phyloP scores from a whole-genome alignment of 1,140 invertebrate species.

The Prorops nasuta region DNA sequence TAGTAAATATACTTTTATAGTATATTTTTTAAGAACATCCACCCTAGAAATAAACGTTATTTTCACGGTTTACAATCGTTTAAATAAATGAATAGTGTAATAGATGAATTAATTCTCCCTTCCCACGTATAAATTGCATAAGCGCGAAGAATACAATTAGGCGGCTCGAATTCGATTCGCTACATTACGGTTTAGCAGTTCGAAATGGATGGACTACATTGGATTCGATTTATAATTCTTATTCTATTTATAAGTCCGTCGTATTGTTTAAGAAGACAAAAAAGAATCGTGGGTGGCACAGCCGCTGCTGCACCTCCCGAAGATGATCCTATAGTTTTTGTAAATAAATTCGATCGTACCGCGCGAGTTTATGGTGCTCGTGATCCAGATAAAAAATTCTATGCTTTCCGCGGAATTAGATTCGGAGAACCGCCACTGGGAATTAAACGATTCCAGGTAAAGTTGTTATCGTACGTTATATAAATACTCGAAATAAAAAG shows the following conservation, averaged over 20 bases:
- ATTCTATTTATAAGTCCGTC: background rate
- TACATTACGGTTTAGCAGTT: too few relatives aligned
- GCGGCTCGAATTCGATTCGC: too few relatives aligned
- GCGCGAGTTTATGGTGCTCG: slow-evolving; percentile 56
- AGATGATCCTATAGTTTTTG: slow-evolving; percentile 63
- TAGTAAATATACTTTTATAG: too few relatives aligned
- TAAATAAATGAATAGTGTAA: too few relatives aligned
- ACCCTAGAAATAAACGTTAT: too few relatives aligned
- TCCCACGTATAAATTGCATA: too few relatives aligned
- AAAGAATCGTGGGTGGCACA: slow-evolving; percentile 62
- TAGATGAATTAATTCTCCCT: too few relatives aligned
- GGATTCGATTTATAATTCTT: slow-evolving; percentile 1
- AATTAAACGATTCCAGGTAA: slow-evolving; percentile 65
- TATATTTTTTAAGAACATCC: too few relatives aligned
- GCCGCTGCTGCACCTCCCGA: slow-evolving; percentile 58
- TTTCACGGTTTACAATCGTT: too few relatives aligned
- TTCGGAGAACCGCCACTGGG: slow-evolving; percentile 72
- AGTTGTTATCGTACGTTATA: too few relatives aligned
- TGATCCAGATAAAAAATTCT: slow-evolving; percentile 54
- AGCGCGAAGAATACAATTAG: too few relatives aligned
- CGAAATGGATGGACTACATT: slow-evolving; percentile 12
- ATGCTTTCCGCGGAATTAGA: slow-evolving; percentile 68
- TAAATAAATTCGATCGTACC: slow-evolving; percentile 55
- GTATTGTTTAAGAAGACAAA: slow-evolving; percentile 17
- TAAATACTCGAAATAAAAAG: background rate